Evolutionary conservation across 2,888 invertebrate genomes (phyloP).

Genomic region (Athalia circularis): DNA sequence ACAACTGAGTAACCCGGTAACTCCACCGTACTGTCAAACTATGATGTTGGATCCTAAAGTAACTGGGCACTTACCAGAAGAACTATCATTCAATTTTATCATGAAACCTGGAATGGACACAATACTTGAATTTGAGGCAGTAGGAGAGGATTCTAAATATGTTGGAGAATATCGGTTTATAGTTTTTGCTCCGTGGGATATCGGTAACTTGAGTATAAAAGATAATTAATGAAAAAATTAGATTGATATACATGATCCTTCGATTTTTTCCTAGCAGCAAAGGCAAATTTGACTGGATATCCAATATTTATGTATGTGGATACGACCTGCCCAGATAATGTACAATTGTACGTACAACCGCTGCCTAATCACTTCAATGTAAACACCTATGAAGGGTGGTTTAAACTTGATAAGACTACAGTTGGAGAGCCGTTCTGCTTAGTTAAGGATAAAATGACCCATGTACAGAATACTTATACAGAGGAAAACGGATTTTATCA

Average conservation of each 20-base stretch:
- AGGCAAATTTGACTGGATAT: not conserved
- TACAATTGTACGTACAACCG: conserved; percentile 66
- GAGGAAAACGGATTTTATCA: too few relatives aligned
- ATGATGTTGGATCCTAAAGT: not conserved
- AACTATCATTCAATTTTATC: not conserved
- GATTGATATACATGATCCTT: not conserved
- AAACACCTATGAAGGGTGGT: conserved; percentile 61
- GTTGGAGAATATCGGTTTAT: not conserved
- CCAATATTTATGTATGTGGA: conserved; percentile 67
- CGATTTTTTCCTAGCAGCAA: not conserved
- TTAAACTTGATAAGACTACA: not conserved
- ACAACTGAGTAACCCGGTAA: not conserved
- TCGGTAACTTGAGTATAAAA: not conserved
- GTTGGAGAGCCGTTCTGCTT: conserved; percentile 62
- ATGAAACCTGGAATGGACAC: not conserved
- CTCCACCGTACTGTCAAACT: not conserved
- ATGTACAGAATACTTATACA: too few relatives aligned
- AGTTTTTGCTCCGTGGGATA: not conserved
- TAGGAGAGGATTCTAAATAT: not conserved
- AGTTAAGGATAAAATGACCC: not conserved
- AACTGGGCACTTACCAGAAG: not conserved
- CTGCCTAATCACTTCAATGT: conserved; percentile 66
- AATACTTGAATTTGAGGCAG: not conserved
- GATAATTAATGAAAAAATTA: not conserved
- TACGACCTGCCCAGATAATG: conserved; percentile 61